Evolutionary conservation across 2,797 vertebrate species (phyloP).

Genomic region (Xerus rutilus): DNA sequence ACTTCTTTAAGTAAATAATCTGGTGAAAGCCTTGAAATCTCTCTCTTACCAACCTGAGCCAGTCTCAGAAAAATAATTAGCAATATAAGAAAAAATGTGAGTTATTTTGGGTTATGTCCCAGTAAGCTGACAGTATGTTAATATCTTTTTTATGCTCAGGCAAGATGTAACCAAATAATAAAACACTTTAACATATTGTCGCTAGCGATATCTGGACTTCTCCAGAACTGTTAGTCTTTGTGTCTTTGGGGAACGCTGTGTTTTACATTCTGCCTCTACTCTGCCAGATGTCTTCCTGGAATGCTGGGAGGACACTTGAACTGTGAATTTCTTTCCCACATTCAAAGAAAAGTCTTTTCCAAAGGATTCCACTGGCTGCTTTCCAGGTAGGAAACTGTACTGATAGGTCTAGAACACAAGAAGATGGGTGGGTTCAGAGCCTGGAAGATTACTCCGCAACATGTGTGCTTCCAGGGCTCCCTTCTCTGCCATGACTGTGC

Average conservation of each 20-base stretch:
- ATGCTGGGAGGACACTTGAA: not conserved
- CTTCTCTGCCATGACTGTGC: not conserved
- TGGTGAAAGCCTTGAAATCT: slow-evolving; percentile 80
- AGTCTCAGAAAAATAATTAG: slow-evolving; percentile 84
- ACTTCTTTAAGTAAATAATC: slow-evolving; percentile 68
- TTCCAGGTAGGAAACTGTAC: not conserved
- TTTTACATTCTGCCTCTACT: not conserved
- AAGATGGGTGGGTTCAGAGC: not conserved
- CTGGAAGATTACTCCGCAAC: rapidly evolving
- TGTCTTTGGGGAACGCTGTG: slow-evolving; percentile 50
- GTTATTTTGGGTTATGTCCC: slow-evolving; percentile 81
- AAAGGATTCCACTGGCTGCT: not conserved
- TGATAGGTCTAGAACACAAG: not conserved
- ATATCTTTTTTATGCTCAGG: slow-evolving; percentile 78
- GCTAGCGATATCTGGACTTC: slow-evolving; percentile 75
- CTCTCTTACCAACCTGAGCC: slow-evolving; percentile 68
- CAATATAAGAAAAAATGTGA: slow-evolving; percentile 79
- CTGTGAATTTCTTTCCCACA: not conserved
- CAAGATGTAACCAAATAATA: slow-evolving; percentile 81
- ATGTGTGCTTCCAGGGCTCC: not conserved
- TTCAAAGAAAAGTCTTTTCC: not conserved
- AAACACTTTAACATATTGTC: slow-evolving; percentile 78
- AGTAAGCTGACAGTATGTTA: slow-evolving; percentile 73
- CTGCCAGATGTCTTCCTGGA: not conserved
- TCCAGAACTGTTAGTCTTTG: slow-evolving; percentile 71